These are phyloP conservation scores for Lochmaea capreae DNA, from an alignment of 2,888 invertebrate genomes.

Conservation along the genomic window DNA sequence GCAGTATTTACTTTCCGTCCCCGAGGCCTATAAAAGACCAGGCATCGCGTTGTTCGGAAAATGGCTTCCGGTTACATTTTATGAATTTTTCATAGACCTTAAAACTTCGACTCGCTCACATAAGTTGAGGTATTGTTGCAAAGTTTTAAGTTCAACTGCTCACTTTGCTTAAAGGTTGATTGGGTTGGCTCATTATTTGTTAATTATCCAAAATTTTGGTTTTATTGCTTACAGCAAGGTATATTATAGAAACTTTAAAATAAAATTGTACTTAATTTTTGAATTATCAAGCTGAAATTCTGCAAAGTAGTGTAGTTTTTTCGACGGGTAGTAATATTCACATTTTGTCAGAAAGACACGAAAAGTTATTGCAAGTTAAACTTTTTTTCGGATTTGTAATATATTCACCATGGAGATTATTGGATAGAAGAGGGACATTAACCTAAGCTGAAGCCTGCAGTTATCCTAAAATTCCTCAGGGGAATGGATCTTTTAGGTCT, in stretches of 20 bases:
- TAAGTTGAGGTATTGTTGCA: not conserved
- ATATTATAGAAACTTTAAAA: not conserved
- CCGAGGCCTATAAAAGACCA: constrained; percentile 6
- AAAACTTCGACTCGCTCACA: not conserved
- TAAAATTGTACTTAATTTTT: not conserved
- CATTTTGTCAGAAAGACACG: no score
- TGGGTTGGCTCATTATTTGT: not conserved
- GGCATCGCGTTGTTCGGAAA: constrained; percentile 4
- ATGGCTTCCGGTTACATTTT: constrained; percentile 10
- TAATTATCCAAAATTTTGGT: not conserved
- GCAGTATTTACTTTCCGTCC: constrained; percentile 6
- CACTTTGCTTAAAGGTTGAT: constrained; percentile 5
- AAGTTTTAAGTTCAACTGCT: not conserved
- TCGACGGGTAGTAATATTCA: no score
- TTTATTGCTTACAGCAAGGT: not conserved
- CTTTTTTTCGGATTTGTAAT: no score
- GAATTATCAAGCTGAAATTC: no score
- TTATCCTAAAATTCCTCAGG: no score
- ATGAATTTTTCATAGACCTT: constrained; percentile 6
- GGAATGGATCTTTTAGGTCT: no score
- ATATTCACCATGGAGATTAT: no score
- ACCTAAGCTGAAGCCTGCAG: no score
- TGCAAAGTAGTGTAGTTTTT: no score
- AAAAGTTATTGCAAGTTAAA: no score
- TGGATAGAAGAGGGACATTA: no score